Percentiles rank a stretch among this genome's conserved stretches.
These are phyloP conservation scores for Stramonita haemastoma DNA, from an alignment of 2,888 invertebrate genomes.

Conservation along the genomic window DNA sequence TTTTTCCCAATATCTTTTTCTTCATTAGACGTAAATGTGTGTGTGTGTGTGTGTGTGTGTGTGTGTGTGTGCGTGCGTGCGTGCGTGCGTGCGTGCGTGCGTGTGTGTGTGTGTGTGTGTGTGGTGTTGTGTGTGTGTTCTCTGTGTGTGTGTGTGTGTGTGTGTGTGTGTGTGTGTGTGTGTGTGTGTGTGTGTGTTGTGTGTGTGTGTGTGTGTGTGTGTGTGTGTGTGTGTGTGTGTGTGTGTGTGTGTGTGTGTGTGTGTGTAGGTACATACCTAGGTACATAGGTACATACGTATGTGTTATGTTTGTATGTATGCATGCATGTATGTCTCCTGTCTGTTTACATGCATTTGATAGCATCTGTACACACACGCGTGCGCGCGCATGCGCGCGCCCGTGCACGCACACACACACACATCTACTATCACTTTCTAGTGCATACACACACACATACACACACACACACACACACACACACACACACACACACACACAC, in stretches of 20 bases:
- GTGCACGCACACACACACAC: no score
- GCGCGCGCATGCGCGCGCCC: no score
- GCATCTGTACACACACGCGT: no score
- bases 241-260: not conserved
- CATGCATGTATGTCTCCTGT: not conserved
- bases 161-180: not conserved
- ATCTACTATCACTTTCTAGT: no score
- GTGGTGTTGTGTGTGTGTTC: not conserved
- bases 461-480: no score
- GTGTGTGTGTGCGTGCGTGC: not conserved
- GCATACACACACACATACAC: no score
- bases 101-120: not conserved
- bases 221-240: not conserved
- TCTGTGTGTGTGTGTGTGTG: not conserved
- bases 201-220: not conserved
- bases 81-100: not conserved
- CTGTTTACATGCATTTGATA: no score
- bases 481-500: no score
- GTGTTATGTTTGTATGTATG: not conserved
- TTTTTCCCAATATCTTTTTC: no score
- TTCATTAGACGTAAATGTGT: no score
- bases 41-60: not conserved
- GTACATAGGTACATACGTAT: no score
- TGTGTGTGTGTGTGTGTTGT: not conserved
- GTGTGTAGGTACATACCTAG: not conserved